Evolutionary conservation across 1,140 invertebrate genomes (phyloP).

Genomic region (Druon quercuslanigerum): DNA sequence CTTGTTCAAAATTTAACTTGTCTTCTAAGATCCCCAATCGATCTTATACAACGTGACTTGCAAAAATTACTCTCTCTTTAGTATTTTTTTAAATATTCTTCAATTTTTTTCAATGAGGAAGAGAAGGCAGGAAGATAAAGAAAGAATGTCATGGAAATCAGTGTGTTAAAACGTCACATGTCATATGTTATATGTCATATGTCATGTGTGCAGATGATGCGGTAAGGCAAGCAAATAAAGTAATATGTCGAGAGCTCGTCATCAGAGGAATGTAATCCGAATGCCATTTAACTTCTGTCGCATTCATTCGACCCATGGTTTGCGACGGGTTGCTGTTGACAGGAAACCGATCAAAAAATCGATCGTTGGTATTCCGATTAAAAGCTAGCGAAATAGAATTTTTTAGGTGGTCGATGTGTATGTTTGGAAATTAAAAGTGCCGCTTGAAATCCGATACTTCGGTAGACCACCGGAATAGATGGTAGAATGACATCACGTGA

Average conservation of each 20-base stretch:
- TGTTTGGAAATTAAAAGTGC: neutral
- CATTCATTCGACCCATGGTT: slow-evolving; percentile 7
- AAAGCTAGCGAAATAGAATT: slow-evolving; percentile 23
- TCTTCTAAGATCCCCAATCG: too few species aligned
- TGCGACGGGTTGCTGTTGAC: slow-evolving; percentile 11
- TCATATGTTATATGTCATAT: neutral
- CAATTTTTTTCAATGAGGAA: neutral
- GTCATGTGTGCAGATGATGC: neutral
- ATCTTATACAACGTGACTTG: too few species aligned
- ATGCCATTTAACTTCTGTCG: neutral
- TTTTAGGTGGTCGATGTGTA: neutral
- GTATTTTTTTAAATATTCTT: too few species aligned
- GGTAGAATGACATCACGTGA: neutral
- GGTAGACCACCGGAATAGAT: neutral
- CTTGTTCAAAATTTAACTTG: too few species aligned
- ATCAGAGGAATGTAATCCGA: slow-evolving; percentile 17
- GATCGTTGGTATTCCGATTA: slow-evolving; percentile 8
- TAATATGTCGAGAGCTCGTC: slow-evolving; percentile 12
- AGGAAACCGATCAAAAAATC: slow-evolving; percentile 16
- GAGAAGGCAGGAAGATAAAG: neutral
- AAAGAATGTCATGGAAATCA: neutral
- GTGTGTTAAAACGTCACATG: neutral
- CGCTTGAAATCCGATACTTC: neutral
- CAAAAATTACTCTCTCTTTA: too few species aligned
- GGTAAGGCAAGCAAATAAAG: slow-evolving; percentile 6